Conservation (phyloP, 2,888 invertebrate genomes). For the Cyrtodaria siliqua region DNA sequence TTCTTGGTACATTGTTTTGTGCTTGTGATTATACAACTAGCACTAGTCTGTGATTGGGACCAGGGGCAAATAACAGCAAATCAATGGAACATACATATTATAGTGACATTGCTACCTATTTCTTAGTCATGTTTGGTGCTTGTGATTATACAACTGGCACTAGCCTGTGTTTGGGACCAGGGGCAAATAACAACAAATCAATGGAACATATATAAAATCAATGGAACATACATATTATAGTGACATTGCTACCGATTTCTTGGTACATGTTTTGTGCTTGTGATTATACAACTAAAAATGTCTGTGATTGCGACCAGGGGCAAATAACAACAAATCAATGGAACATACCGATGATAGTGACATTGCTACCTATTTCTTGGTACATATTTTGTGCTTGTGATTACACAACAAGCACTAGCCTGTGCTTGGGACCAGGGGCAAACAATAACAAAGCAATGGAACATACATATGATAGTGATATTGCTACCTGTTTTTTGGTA, state of each 20-base stretch:
- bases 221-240: neutral
- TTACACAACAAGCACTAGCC: too few species aligned
- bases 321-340: too few species aligned
- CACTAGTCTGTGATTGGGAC: slow-evolving; percentile 25
- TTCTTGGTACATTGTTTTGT: slow-evolving; percentile 15
- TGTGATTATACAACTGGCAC: slow-evolving; percentile 16
- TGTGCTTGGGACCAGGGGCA: too few species aligned
- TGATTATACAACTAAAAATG: neutral
- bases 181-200: slow-evolving; percentile 5
- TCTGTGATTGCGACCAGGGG: too few species aligned
- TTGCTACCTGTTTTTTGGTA: too few species aligned
- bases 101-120: slow-evolving; percentile 4
- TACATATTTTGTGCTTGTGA: too few species aligned
- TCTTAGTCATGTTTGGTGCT: slow-evolving; percentile 17
- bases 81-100: neutral
- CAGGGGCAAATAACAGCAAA: slow-evolving; percentile 4
- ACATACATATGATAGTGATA: too few species aligned
- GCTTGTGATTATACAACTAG: slow-evolving; percentile 21
- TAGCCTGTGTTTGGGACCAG: slow-evolving; percentile 25
- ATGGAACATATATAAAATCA: neutral
- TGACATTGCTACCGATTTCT: slow-evolving; percentile 11
- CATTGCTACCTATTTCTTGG: too few species aligned
- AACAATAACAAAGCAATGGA: too few species aligned
- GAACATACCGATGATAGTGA: too few species aligned
- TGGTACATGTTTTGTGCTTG: slow-evolving; percentile 18